Evolutionary conservation across 1,140 invertebrate genomes (phyloP).

Genomic region (Arctopsyche grandis): DNA sequence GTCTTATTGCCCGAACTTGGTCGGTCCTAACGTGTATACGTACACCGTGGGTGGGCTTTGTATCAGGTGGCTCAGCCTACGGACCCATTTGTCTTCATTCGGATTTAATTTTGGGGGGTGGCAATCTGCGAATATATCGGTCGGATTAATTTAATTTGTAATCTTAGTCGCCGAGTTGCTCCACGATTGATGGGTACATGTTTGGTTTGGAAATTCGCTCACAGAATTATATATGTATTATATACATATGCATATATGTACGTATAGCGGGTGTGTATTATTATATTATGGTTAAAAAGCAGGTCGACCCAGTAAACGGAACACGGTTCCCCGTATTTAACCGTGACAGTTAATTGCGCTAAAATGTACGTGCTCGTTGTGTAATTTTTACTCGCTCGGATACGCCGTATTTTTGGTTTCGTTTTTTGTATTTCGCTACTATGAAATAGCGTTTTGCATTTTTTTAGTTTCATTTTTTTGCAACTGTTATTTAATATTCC

Average conservation of each 20-base stretch:
- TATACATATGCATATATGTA: neutral
- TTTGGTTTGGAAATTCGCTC: neutral
- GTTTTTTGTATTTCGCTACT: neutral
- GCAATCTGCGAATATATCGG: neutral
- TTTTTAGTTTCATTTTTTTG: neutral
- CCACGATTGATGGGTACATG: neutral
- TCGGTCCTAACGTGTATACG: neutral
- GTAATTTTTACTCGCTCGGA: neutral
- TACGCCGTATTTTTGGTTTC: neutral
- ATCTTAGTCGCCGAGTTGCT: neutral
- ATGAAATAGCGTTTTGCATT: neutral
- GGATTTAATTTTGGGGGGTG: neutral
- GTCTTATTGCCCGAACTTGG: too few relatives aligned
- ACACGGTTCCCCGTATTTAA: neutral
- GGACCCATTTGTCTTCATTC: neutral
- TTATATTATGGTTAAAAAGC: constrained; percentile 1
- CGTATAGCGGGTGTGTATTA: neutral
- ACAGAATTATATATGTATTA: neutral
- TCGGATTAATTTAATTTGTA: constrained; percentile 1
- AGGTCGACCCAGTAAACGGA: neutral
- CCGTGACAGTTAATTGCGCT: constrained; percentile 5
- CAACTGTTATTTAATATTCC: neutral
- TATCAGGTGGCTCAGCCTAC: neutral
- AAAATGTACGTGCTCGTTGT: neutral
- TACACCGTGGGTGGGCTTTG: neutral